Conservation (phyloP, 2,888 invertebrate genomes). For the Crepidodera aurea region DNA sequence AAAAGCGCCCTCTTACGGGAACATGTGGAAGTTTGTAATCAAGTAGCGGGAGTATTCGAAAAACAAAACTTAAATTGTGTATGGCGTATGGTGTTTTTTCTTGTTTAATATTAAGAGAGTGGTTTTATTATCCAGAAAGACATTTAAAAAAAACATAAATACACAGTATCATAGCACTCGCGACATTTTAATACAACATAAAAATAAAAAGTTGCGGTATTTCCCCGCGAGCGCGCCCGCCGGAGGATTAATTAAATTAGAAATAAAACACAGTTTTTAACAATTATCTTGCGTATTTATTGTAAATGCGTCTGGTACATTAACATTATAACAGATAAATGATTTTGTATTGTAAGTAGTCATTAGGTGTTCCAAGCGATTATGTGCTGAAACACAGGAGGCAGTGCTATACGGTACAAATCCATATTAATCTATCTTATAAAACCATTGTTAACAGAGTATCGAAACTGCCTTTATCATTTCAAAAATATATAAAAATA, state of each 20-base stretch:
- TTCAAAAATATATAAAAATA: too few species aligned
- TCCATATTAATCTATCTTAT: slow-evolving; percentile 40
- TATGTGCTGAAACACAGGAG: slow-evolving; percentile 63
- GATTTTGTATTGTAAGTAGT: slow-evolving; percentile 60
- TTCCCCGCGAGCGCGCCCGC: too few species aligned
- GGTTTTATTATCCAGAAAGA: too few species aligned
- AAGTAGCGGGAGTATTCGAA: slow-evolving; percentile 10
- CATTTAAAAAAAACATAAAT: too few species aligned
- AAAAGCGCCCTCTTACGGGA: neutral
- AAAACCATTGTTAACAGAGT: slow-evolving; percentile 16
- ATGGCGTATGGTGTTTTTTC: slow-evolving; percentile 7
- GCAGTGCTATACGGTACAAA: slow-evolving; percentile 63
- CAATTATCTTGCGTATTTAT: slow-evolving; percentile 63
- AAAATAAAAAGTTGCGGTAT: too few species aligned
- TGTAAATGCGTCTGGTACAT: slow-evolving; percentile 63
- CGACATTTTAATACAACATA: too few species aligned
- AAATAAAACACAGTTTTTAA: slow-evolving; percentile 48
- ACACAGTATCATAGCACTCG: too few species aligned
- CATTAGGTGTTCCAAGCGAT: slow-evolving; percentile 63
- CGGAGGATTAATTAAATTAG: too few species aligned
- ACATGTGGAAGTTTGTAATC: neutral
- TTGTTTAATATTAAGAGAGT: too few species aligned
- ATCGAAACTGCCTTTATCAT: slow-evolving; percentile 6
- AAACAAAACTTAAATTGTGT: slow-evolving; percentile 9
- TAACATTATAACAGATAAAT: slow-evolving; percentile 63